Base-by-base conservation (phyloP, 2,888 invertebrate species). In the Apodemia zela region DNA sequence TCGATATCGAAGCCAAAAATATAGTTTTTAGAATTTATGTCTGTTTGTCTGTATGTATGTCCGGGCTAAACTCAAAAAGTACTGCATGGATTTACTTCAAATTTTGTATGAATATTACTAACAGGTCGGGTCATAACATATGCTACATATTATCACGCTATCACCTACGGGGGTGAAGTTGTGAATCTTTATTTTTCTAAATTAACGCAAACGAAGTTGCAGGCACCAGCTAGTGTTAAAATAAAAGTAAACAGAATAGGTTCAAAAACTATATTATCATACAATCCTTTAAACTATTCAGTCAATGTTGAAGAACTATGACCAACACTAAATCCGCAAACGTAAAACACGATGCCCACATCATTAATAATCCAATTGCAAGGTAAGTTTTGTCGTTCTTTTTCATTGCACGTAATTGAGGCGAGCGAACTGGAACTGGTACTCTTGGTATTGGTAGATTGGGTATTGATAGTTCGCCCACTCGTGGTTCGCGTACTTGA, bases 321-420 rank as follows among this genome's bases (percentile, higher is more conserved):
- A 66, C 62, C 61, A 70, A 8, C 47, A 76, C 13, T 47, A 82
- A 74, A 62, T 81, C 79, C 3, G 68, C 62, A n/a, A 76, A 62
- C 35, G 74, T 74, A 1, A 77, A 59, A 7, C 73, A 3, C 4
- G 73, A 73, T 2, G 81, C 79, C 7, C 73, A 5, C 0, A 77
- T 35, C 18, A 71, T 68, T 4, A 79, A 65, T 1, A 76, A 25
- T 2, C 81, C 81, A 51, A 81, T 81, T 1, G 63, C 65, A 35
- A 79, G 72, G 61, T 81, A 81, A 2, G 72, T 66, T 65, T 68
- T 73, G 60, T 82, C 77, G 45, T 71, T 75, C 62, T 13, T 64
- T 54, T 33, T 33, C 1, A n/a, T n/a, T 45, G 3, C 38, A 13
- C 11, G 15, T 59, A 29, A 25, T 57, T 25, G 21, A 64, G 45